phyloP scores from a whole-genome alignment of 2,797 vertebrate genomes.

The Pagetopsis macropterus region DNA sequence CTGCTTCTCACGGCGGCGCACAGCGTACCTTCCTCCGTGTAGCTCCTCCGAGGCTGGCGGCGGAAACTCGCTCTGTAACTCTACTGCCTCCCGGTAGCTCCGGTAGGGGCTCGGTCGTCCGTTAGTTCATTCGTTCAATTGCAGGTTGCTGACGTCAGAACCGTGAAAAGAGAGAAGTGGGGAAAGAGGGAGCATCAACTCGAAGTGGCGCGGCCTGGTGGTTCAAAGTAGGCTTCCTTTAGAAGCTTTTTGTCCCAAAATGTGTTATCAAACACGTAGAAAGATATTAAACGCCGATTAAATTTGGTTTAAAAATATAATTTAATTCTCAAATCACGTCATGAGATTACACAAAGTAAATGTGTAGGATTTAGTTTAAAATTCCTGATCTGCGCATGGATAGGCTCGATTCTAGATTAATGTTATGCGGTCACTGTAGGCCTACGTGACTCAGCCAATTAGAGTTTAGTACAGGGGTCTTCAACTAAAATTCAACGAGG shows the following conservation, averaged over 20 bases:
- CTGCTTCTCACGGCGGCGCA: conserved; percentile 33
- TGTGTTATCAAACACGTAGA: background rate
- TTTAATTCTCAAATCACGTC: no score
- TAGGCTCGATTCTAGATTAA: background rate
- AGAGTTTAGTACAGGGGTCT: no score
- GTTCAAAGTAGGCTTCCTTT: background rate
- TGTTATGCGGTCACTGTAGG: background rate
- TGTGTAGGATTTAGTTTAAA: background rate
- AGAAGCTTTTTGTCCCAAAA: background rate
- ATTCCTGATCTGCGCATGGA: background rate
- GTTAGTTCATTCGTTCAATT: conserved; percentile 53
- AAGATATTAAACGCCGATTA: no score
- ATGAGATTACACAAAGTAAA: background rate
- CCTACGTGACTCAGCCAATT: no score
- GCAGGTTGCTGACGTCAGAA: conserved; percentile 76
- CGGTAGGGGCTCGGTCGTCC: conserved; percentile 56
- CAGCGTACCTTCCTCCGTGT: conserved; percentile 50
- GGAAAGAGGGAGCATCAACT: background rate
- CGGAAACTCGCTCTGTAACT: conserved; percentile 51
- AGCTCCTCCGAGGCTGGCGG: conserved; percentile 63
- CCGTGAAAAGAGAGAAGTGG: background rate
- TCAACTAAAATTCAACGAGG: no score
- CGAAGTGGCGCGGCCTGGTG: conserved; percentile 60
- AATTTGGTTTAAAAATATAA: no score
- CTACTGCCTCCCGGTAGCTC: conserved; percentile 73